Base-by-base conservation (phyloP, 2,113 vertebrate species). In the Circaetus cinerascens region DNA sequence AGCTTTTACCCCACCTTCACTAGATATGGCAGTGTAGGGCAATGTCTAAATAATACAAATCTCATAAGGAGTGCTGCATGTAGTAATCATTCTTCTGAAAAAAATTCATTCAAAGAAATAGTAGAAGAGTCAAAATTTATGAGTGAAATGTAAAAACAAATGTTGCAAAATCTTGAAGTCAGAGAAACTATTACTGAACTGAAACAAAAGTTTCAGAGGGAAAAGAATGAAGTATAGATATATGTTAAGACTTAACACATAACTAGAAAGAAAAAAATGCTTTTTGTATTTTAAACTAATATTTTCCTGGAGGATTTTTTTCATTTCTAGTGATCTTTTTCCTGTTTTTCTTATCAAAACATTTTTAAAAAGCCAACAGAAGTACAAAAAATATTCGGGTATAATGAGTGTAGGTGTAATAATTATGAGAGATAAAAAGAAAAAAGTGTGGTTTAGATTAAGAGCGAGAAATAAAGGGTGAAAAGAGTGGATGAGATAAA, bases 131-230 rank as follows among this genome's bases (percentile, higher is more conserved):
- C 79, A 86, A 95, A 95, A 90, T 59, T 95, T 85, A 57, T 43
- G 30, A 67, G 23, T 93, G 72, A 97, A 88, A 90, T 78, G n/a
- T 77, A 77, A 84, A 96, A 81, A 66, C 36, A 76, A 23, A 40
- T 40, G 15, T 36, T 94, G 62, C 43, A 96, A 97, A 86, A 40
- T 50, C 80, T 93, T 46, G 34, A 97, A 97, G 94, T 81, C 79
- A 87, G 32, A 62, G 4, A 88, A 86, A 74, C 3, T 84, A 38
- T 67, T 84, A 51, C 19, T 89, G 71, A 95, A 93, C 45, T 32
- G 72, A 88, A 55, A 48, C 8, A 41, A 50, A 64, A 17, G 4
- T 22, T 57, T 76, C 32, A 76, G 23, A 64, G 11, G 5, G 16
- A 38, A 64, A 77, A 43, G 6, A 81, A 43, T 27, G 43, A 41